A percentile compares a stretch with the other conserved stretches of the same genome.
phyloP scores from a whole-genome alignment of 1,140 invertebrate genomes.

The Drosophila nikananu region DNA sequence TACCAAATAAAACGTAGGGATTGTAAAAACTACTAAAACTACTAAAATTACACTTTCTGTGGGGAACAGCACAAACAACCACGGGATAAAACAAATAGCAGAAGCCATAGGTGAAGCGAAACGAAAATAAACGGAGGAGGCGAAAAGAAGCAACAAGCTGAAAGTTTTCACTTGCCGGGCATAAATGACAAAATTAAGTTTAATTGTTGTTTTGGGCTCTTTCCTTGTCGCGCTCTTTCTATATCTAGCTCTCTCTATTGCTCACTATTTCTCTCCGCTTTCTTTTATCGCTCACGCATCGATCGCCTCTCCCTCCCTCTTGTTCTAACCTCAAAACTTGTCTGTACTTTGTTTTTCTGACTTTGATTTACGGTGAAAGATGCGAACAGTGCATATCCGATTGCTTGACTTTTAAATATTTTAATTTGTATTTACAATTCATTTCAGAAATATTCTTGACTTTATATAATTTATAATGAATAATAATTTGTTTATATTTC shows the following conservation, averaged over 20 bases:
- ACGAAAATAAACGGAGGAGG: constrained; percentile 44
- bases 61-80: constrained; percentile 63
- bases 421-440: neutral
- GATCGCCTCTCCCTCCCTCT: constrained; percentile 40
- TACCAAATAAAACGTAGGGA: constrained; percentile 44
- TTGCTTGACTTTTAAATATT: too few relatives aligned
- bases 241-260: constrained; percentile 7
- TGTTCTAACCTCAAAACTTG: constrained; percentile 60
- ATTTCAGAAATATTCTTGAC: neutral
- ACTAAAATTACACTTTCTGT: constrained; percentile 74
- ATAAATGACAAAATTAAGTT: constrained; percentile 58
- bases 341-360: constrained; percentile 40
- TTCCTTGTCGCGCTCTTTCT: neutral
- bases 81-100: constrained; percentile 18
- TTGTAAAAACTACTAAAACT: constrained; percentile 44
- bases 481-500: too few relatives aligned
- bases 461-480: neutral
- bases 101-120: constrained; percentile 22
- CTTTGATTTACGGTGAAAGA: constrained; percentile 58
- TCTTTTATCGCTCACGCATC: constrained; percentile 52
- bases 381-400: neutral
- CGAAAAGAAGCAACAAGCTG: constrained; percentile 44
- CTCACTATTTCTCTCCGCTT: constrained; percentile 28
- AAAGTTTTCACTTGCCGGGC: constrained; percentile 60
- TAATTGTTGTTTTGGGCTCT: constrained; percentile 48